phyloP scores from a whole-genome alignment of 2,888 invertebrate genomes.

The Alloscopus bannaensis region DNA sequence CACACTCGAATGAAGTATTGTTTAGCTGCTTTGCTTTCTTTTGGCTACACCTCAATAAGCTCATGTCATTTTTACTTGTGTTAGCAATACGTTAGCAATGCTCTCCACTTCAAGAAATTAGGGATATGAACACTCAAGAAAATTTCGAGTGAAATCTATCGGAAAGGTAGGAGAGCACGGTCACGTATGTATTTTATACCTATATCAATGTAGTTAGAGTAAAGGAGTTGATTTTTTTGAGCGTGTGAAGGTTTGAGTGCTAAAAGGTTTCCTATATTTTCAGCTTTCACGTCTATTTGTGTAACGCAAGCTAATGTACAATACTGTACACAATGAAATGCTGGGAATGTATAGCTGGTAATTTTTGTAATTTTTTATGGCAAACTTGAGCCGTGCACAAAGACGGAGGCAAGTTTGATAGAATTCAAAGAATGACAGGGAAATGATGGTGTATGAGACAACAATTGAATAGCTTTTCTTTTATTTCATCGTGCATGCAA shows the following conservation, averaged over 20 bases:
- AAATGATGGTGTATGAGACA: constrained; percentile 11
- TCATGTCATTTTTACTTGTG: background rate
- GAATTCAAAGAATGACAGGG: constrained; percentile 2
- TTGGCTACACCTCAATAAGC: too few species aligned
- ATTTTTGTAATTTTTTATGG: constrained; percentile 16
- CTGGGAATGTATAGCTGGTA: background rate
- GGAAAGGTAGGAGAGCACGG: too few species aligned
- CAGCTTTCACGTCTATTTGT: too few species aligned
- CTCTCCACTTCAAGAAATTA: background rate
- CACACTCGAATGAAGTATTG: constrained; percentile 19
- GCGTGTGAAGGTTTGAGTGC: too few species aligned
- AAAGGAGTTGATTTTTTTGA: too few species aligned
- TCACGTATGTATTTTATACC: too few species aligned
- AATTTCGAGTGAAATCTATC: constrained; percentile 8
- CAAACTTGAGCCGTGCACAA: background rate
- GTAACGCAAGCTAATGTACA: too few species aligned
- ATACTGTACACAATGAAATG: background rate
- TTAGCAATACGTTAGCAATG: background rate
- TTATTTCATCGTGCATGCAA: background rate
- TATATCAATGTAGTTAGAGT: too few species aligned
- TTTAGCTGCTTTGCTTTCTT: constrained; percentile 10
- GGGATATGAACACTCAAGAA: too few species aligned
- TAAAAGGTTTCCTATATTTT: too few species aligned
- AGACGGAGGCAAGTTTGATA: background rate
- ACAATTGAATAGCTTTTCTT: background rate